A percentile compares a stretch with the other conserved stretches of the same genome.
Evolutionary conservation across 1,140 invertebrate genomes (phyloP).

Genomic region (Cecropterus lyciades): DNA sequence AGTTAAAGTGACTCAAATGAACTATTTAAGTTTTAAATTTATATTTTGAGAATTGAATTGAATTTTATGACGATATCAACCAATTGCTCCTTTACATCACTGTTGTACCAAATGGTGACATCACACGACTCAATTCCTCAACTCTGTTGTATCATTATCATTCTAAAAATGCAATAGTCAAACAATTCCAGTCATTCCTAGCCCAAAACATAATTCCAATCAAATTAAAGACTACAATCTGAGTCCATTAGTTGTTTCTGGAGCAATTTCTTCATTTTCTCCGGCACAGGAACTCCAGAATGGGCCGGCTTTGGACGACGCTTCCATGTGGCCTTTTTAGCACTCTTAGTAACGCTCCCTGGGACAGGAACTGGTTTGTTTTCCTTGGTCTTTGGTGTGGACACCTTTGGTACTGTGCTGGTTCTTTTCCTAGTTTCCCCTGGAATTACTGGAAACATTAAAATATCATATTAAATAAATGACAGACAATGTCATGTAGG

Average conservation of each 20-base stretch:
- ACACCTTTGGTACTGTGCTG: slow-evolving; percentile 54
- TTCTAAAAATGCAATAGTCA: too few relatives aligned
- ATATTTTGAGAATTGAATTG: too few relatives aligned
- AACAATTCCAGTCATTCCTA: too few relatives aligned
- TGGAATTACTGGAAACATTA: slow-evolving; percentile 48
- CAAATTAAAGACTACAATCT: slow-evolving; percentile 42
- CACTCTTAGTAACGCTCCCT: slow-evolving; percentile 60
- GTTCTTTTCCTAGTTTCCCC: slow-evolving; percentile 49
- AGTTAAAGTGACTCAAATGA: too few relatives aligned
- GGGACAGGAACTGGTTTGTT: slow-evolving; percentile 49
- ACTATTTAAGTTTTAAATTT: too few relatives aligned
- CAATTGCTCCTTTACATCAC: too few relatives aligned
- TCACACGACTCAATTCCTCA: too few relatives aligned
- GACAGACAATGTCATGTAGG: too few relatives aligned
- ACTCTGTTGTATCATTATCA: too few relatives aligned
- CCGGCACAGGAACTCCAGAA: slow-evolving; percentile 73
- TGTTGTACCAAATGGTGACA: too few relatives aligned
- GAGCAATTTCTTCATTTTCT: slow-evolving; percentile 69
- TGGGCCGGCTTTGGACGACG: slow-evolving; percentile 68
- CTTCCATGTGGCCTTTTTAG: slow-evolving; percentile 64
- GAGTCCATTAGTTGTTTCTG: slow-evolving; percentile 54
- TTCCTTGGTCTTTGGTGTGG: slow-evolving; percentile 64
- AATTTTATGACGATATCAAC: too few relatives aligned
- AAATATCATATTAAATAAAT: neutral
- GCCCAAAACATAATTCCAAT: neutral